phyloP scores from a whole-genome alignment of 53 echinoderm and acorn worm species.

The Holothuria scabra region DNA sequence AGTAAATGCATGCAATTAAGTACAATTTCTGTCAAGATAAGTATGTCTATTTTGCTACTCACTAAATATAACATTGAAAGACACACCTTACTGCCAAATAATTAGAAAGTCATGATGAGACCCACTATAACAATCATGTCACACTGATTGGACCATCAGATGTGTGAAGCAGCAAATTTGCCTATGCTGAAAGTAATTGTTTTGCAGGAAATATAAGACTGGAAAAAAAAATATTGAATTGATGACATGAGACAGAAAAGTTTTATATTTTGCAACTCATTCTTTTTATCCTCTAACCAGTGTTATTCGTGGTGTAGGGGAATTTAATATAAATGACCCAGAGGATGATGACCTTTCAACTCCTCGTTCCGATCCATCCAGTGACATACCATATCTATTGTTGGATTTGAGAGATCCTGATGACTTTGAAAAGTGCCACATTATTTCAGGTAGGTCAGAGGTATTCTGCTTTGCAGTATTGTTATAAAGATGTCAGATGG shows the following conservation, averaged over 20 bases:
- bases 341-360: conserved; percentile 57
- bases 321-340: conserved; percentile 68
- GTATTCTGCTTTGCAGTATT: background rate
- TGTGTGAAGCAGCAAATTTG: too few relatives aligned
- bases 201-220: background rate
- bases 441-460: conserved; percentile 76
- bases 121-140: too few relatives aligned
- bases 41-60: too few relatives aligned
- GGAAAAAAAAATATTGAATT: background rate
- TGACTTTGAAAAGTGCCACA: conserved; percentile 85
- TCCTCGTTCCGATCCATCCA: conserved; percentile 46
- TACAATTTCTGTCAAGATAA: too few relatives aligned
- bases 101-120: too few relatives aligned
- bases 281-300: conserved; percentile 35
- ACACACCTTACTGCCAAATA: too few relatives aligned
- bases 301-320: conserved; percentile 91
- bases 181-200: too few relatives aligned
- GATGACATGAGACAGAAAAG: too few relatives aligned
- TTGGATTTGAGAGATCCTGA: conserved; percentile 86
- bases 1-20: too few relatives aligned
- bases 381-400: conserved; percentile 79
- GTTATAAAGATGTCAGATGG: too few relatives aligned
- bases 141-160: too few relatives aligned
- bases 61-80: too few relatives aligned
- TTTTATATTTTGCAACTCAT: background rate